phyloP scores from a whole-genome alignment of 1,140 invertebrate species.

The Bemisia tabaci region DNA sequence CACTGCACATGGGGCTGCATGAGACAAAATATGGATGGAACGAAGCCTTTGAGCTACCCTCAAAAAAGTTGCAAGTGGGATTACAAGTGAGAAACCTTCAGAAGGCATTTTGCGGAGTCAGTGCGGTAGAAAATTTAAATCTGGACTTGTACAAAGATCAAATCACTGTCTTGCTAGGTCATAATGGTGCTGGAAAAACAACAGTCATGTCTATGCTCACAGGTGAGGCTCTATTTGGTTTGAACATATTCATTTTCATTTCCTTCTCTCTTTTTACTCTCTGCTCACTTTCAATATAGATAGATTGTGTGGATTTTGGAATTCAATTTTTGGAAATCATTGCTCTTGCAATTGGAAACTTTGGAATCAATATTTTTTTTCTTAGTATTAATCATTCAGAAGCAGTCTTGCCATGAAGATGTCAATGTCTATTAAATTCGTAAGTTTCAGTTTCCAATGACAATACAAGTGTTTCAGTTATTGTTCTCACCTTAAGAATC shows the following conservation, averaged over 20 bases:
- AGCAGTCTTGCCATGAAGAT: too few species aligned
- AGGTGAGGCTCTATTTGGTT: neutral
- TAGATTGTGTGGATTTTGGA: too few species aligned
- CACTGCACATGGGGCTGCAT: neutral
- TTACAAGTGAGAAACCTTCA: constrained; percentile 45
- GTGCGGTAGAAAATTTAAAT: constrained; percentile 50
- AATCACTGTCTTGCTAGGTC: constrained; percentile 62
- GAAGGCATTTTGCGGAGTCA: constrained; percentile 43
- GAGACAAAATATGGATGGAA: constrained; percentile 4
- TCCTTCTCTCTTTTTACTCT: too few species aligned
- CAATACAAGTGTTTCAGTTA: too few species aligned
- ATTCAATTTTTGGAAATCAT: too few species aligned
- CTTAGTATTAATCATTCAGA: too few species aligned
- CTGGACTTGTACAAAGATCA: constrained; percentile 55
- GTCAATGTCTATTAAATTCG: too few species aligned
- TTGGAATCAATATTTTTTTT: too few species aligned
- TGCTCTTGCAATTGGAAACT: too few species aligned
- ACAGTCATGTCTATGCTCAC: constrained; percentile 48
- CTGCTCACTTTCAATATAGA: too few species aligned
- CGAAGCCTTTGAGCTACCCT: neutral
- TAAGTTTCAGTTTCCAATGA: too few species aligned
- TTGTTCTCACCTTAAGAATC: too few species aligned
- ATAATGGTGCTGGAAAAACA: constrained; percentile 51
- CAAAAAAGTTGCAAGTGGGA: constrained; percentile 31
- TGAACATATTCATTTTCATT: constrained; percentile 3